Evolutionary conservation across 2,888 invertebrate species (phyloP).

Genomic region (Molorchus minor): DNA sequence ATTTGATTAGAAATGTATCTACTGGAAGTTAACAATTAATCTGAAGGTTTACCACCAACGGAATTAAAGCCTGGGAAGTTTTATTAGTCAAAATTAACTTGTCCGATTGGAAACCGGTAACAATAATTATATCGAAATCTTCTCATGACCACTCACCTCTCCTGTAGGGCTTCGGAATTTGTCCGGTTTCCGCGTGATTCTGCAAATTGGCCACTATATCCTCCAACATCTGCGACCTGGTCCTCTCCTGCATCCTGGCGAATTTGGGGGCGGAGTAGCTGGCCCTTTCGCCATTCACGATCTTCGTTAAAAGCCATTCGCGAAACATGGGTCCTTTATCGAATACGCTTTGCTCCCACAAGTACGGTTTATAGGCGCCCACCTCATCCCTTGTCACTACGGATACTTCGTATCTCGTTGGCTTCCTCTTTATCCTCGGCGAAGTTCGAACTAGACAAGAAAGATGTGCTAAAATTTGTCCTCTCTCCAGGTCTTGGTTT

Average conservation of each 20-base stretch:
- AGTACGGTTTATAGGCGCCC: conserved; percentile 93
- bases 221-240: conserved; percentile 92
- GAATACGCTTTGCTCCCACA: conserved; percentile 94
- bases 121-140: too few species aligned
- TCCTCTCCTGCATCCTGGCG: conserved; percentile 93
- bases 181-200: conserved; percentile 94
- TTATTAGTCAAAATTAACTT: too few species aligned
- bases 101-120: too few species aligned
- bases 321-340: conserved; percentile 95
- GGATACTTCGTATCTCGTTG: conserved; percentile 89
- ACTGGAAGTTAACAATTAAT: too few species aligned
- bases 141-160: conserved; percentile 70
- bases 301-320: conserved; percentile 93
- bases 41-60: too few species aligned
- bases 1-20: too few species aligned
- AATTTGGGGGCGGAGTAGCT: conserved; percentile 95
- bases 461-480: too few species aligned
- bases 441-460: conserved; percentile 78
- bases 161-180: conserved; percentile 94
- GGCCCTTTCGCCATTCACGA: conserved; percentile 92
- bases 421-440: conserved; percentile 84
- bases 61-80: too few species aligned
- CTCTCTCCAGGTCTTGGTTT: too few species aligned
- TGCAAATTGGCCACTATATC: conserved; percentile 93
- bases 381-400: conserved; percentile 95